These are phyloP conservation scores for Odocoileus hemionus DNA, from an alignment of 2,113 vertebrate species.

Conservation along the genomic window DNA sequence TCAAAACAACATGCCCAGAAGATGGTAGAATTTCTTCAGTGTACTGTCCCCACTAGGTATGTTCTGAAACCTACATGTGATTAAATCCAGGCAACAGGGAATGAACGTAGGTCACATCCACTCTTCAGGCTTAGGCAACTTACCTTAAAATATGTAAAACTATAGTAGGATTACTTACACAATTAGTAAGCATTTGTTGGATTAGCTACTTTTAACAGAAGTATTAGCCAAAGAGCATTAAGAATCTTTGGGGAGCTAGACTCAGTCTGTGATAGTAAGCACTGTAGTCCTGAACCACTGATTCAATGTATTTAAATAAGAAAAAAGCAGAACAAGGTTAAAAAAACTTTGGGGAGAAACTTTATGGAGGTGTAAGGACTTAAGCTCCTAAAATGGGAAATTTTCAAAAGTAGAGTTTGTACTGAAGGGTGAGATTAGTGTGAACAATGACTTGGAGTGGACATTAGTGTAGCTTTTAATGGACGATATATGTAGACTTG, in stretches of 20 bases:
- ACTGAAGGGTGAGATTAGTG: not conserved
- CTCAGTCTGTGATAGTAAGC: not conserved
- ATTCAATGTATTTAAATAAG: not conserved
- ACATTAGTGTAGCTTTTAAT: not conserved
- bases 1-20: conserved; percentile 96
- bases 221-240: not conserved
- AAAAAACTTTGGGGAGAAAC: not conserved
- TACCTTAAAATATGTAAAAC: conserved; percentile 18
- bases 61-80: conserved; percentile 8
- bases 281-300: not conserved
- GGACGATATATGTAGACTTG: not conserved
- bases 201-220: not conserved
- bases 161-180: not conserved
- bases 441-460: not conserved
- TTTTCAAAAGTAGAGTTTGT: conserved; percentile 1
- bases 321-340: not conserved
- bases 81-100: not conserved
- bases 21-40: conserved; percentile 98
- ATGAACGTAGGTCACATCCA: not conserved
- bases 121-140: not conserved
- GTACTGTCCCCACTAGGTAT: conserved; percentile 94
- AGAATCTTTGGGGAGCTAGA: not conserved
- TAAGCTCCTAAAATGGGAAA: not conserved
- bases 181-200: not conserved
- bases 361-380: not conserved